These are phyloP conservation scores for Synanthedon tipuliformis DNA, from an alignment of 2,888 invertebrate species.

Conservation along the genomic window DNA sequence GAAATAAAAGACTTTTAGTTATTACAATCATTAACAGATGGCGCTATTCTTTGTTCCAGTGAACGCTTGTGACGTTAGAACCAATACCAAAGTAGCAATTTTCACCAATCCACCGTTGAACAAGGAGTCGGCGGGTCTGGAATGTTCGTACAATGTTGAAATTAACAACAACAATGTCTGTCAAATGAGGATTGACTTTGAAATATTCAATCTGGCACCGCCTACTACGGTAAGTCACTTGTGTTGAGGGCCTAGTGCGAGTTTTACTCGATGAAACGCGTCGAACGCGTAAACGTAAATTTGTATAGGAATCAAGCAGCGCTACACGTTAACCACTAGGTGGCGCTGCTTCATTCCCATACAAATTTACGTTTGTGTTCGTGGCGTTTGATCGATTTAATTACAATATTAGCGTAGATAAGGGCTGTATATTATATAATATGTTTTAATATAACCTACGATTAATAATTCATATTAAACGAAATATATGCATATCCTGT, in stretches of 20 bases:
- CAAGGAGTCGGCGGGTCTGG: slow-evolving; percentile 50
- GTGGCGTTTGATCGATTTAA: too few relatives aligned
- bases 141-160: slow-evolving; percentile 67
- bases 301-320: too few relatives aligned
- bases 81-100: slow-evolving; percentile 51
- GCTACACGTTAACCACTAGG: too few relatives aligned
- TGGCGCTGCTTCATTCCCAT: too few relatives aligned
- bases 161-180: slow-evolving; percentile 72
- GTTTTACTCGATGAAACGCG: background rate
- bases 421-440: slow-evolving; percentile 2
- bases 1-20: background rate
- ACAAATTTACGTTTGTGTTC: too few relatives aligned
- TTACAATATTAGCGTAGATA: slow-evolving; percentile 3
- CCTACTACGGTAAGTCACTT: slow-evolving; percentile 46
- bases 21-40: slow-evolving; percentile 9
- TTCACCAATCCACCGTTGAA: slow-evolving; percentile 61
- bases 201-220: slow-evolving; percentile 63
- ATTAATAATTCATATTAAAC: background rate
- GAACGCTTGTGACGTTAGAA: slow-evolving; percentile 55
- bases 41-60: slow-evolving; percentile 29
- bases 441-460: background rate
- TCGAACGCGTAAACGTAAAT: too few relatives aligned
- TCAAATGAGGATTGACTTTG: slow-evolving; percentile 72
- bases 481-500: too few relatives aligned
- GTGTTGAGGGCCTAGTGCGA: background rate